Conservation (phyloP, 1,140 invertebrate genomes). For the Drosophila albomicans region DNA sequence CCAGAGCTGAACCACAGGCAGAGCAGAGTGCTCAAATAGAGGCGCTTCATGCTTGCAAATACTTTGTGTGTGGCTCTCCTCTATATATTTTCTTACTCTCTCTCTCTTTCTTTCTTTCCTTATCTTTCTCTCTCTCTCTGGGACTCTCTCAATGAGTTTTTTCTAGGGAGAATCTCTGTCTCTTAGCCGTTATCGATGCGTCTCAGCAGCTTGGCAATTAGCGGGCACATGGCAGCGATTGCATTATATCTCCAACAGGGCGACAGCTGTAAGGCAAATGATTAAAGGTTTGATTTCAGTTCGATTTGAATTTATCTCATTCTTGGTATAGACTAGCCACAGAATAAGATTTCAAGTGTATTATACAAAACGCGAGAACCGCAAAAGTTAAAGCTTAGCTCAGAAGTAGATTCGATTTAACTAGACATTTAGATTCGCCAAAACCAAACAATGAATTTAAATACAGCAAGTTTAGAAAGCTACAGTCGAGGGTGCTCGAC, state of each 20-base stretch:
- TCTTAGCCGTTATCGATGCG: slow-evolving; percentile 75
- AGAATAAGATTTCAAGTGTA: not conserved
- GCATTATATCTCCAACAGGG: slow-evolving; percentile 49
- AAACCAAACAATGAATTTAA: no score
- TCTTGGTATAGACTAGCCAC: no score
- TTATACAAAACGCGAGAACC: not conserved
- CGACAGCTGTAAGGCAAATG: slow-evolving; percentile 12
- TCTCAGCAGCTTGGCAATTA: slow-evolving; percentile 63
- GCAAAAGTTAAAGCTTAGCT: not conserved
- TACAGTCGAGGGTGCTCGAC: no score
- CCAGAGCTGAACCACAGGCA: slow-evolving; percentile 50
- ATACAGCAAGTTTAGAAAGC: no score
- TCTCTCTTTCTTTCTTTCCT: slow-evolving; percentile 1
- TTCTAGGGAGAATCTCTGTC: slow-evolving; percentile 8
- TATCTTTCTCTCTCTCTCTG: not conserved
- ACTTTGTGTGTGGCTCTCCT: not conserved
- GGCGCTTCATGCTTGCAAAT: slow-evolving; percentile 22
- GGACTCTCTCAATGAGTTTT: not conserved
- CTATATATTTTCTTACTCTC: not conserved
- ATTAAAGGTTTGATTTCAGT: not conserved
- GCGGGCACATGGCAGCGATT: slow-evolving; percentile 64
- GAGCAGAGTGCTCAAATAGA: slow-evolving; percentile 46
- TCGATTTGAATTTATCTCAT: not conserved
- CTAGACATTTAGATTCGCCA: no score
- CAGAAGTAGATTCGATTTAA: not conserved